Base-by-base conservation (phyloP, 2,113 vertebrate genomes). In the Hippocampus abdominalis region DNA sequence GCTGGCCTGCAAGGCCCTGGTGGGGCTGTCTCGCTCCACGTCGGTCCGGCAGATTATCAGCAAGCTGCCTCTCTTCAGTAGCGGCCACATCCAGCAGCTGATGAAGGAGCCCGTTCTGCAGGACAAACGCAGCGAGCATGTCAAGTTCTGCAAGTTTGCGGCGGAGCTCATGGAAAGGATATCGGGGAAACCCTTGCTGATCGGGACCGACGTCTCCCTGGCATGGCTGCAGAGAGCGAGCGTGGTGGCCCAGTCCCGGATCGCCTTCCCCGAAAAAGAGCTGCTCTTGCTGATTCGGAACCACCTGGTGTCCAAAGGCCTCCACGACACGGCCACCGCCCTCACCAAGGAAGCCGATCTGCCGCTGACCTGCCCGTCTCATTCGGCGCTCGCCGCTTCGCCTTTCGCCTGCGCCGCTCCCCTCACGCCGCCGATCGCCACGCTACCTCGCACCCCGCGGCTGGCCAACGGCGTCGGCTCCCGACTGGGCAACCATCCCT, bases 21-120 rank as follows among this genome's bases (percentile, higher is more conserved):
- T 99, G 69, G 97, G 97, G 49, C 88, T 99, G 42, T 96, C 95
- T 0, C 95, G 96, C 29, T 98, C 96, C 71, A 94, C 91, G 71
- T 93, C 96, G 0, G 97, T 99, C 13, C 89, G 95, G 70, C 97
- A 99, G 91, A 99, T 99, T 76, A 99, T 99, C 90, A 95, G 96
- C 92, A 99, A 99, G 86, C 92, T 99, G 32, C 97, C 97, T 9
- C 91, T 99, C 71, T 99, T 99, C 87, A 96, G 96, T 90, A 98
- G 96, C 70, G 96, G 97, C 29, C 97, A 99, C 85, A 99, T 99
- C 85, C 97, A 99, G 90, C 96, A 98, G 88, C 90, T 99, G 77
- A 99, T 99, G 97, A 98, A 98, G 75, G 97, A 99, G 84, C 97
- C 97, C 0, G 94, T 99, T 73, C 94, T 99, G 8, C 97, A 99